Evolutionary conservation across 2,113 vertebrate species (phyloP).

Genomic region (Ceyx margarethae): DNA sequence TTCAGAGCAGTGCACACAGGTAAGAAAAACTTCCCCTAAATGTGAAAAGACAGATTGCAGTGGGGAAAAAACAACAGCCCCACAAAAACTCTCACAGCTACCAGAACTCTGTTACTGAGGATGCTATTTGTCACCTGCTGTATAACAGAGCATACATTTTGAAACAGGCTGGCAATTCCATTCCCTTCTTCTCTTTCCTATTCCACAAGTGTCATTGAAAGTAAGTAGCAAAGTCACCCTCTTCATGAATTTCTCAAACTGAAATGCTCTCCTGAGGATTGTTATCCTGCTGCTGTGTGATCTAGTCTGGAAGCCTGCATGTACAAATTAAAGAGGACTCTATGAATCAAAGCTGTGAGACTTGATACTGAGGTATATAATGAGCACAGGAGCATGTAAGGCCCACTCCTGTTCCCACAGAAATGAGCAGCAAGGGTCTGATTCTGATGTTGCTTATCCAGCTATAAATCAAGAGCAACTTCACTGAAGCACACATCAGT

Average conservation of each 20-base stretch:
- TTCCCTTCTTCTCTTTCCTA: conserved; percentile 37
- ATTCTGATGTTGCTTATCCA: conserved; percentile 45
- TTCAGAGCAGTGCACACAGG: neutral
- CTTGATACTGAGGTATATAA: conserved; percentile 27
- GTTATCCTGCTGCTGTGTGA: conserved; percentile 50
- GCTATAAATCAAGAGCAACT: conserved; percentile 48
- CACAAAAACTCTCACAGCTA: neutral
- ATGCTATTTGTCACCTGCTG: conserved; percentile 1
- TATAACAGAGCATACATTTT: neutral
- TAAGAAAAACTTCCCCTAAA: neutral
- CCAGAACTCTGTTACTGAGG: neutral
- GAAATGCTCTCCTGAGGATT: conserved; percentile 64
- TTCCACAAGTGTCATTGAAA: conserved; percentile 63
- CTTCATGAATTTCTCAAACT: conserved; percentile 60
- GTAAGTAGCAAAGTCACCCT: conserved; percentile 60
- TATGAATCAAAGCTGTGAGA: conserved; percentile 62
- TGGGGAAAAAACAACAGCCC: neutral
- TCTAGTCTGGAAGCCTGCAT: conserved; percentile 32
- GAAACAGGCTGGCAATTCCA: conserved; percentile 39
- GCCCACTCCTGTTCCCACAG: neutral
- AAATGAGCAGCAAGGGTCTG: conserved; percentile 59
- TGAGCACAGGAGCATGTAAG: conserved; percentile 13
- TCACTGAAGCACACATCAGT: conserved; percentile 6
- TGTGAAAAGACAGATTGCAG: conserved; percentile 12
- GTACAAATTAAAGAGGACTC: conserved; percentile 55